Base-by-base conservation (phyloP, 2,888 invertebrate genomes). In the Uloborus plumipes region DNA sequence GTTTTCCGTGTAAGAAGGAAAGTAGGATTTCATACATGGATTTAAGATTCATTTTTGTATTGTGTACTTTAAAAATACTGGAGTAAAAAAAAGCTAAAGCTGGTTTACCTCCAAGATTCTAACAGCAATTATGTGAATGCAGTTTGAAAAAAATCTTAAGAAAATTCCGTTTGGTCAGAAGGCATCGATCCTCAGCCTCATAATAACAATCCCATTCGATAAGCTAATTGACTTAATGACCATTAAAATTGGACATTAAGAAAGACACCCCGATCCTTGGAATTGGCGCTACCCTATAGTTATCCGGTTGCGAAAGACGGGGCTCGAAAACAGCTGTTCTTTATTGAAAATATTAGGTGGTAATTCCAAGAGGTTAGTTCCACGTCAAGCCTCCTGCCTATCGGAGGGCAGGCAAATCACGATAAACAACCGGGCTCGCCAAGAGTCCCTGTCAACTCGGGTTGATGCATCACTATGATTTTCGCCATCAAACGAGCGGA, bases 391-490 rank as follows among this genome's bases (percentile, higher is more conserved):
- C 20, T 18, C 55, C 18, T 55, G 55, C 55, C 7, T 55, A 55
- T 39, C 39, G 39, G 39, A 9, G 9, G 39, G 39, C 39, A 39
- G 39, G 39, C 0, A 55, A 20, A 55, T 55, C 55, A 55, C 55
- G 55, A 55, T 78, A 78, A 78, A 78, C 71, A 78, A 26, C 55
- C 70, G 50, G 62, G 61, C 39, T 78, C 58, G 64, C 70, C 7
- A 39, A 65, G 62, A 16, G 39, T 74, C 55, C 62, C 64, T 78
- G 77, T 58, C 77, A 71, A 16, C 26, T 55, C 20, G 18, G 13
- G 4, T 47, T 78, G 77, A 78, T 78, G 77, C 58, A 78, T 78
- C 64, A 78, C 77, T 71, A 39, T 78, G 77, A 78, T 78, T 78
- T 78, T 64, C 64, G 22, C 20, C 66, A 31, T 13, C 50, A 39